These are phyloP conservation scores for Rotaria sp. DNA, from an alignment of 2,888 invertebrate species.

Conservation along the genomic window DNA sequence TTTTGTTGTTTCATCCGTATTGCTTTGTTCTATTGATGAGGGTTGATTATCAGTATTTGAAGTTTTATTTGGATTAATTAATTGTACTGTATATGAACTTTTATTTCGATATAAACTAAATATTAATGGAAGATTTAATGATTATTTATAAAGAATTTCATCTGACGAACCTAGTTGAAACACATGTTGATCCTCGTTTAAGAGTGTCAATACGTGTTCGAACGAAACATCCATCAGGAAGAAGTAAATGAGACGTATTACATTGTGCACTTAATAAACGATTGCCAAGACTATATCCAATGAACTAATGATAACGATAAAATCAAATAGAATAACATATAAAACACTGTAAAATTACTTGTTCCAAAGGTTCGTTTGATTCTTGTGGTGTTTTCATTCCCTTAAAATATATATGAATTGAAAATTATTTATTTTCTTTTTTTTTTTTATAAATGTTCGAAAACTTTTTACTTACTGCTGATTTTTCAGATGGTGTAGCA, in stretches of 20 bases:
- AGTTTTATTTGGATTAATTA: background rate
- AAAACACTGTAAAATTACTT: background rate
- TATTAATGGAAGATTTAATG: background rate
- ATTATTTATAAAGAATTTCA: background rate
- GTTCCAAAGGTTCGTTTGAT: background rate
- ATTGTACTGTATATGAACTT: background rate
- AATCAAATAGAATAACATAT: background rate
- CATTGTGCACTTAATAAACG: conserved; percentile 1
- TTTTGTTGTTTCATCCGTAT: background rate
- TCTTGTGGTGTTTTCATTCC: background rate
- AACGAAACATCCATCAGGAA: background rate
- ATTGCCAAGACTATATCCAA: conserved; percentile 7
- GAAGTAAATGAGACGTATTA: background rate
- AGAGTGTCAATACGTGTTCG: background rate
- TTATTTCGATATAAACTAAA: background rate
- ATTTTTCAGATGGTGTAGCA: background rate
- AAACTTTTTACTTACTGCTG: background rate
- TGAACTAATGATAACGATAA: background rate
- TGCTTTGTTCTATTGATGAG: background rate
- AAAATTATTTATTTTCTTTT: too few species aligned
- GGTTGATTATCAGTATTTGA: background rate
- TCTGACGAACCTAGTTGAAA: background rate
- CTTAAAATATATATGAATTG: background rate
- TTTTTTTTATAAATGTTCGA: too few species aligned
- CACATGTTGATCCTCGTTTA: background rate